Evolutionary conservation across 2,797 vertebrate species (phyloP).

Genomic region (Oophaga sylvatica): DNA sequence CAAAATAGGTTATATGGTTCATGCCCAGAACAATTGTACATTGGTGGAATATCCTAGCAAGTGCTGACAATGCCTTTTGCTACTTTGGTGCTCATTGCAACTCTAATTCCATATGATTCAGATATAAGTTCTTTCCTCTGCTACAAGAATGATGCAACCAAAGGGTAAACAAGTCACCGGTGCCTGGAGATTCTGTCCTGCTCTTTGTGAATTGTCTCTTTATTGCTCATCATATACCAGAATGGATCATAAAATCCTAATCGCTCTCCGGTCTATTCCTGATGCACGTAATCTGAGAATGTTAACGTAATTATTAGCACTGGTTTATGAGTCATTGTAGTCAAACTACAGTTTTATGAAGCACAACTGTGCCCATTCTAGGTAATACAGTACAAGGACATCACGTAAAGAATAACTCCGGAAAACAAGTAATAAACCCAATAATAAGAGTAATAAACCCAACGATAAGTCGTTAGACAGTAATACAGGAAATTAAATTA

Average conservation of each 20-base stretch:
- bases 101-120: too few relatives aligned
- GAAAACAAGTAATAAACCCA: neutral
- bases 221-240: neutral
- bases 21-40: too few relatives aligned
- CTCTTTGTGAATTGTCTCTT: neutral
- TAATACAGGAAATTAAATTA: neutral
- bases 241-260: constrained; percentile 2
- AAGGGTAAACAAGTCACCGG: neutral
- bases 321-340: neutral
- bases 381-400: neutral
- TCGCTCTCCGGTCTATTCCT: neutral
- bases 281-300: neutral
- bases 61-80: too few relatives aligned
- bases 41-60: too few relatives aligned
- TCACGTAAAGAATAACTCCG: neutral
- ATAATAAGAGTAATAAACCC: neutral
- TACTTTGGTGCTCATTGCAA: too few relatives aligned
- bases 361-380: neutral
- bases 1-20: too few relatives aligned
- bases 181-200: neutral
- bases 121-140: neutral
- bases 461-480: neutral
- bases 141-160: neutral
- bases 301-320: constrained; percentile 4
- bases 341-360: neutral